phyloP scores from a whole-genome alignment of 2,113 vertebrate genomes.

The Axis porcinus region DNA sequence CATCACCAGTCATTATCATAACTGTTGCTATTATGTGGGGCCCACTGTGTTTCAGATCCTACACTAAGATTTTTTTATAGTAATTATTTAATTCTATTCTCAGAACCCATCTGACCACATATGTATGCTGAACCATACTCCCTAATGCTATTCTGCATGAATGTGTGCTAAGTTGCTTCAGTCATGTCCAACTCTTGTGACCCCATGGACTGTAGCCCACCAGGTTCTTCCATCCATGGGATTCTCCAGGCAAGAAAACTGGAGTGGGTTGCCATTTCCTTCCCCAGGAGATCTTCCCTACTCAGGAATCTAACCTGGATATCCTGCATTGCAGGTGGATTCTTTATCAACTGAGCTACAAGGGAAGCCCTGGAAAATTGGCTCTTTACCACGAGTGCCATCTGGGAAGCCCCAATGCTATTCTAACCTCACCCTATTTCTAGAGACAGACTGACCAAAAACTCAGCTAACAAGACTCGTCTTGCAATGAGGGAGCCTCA shows the following conservation, averaged over 20 bases:
- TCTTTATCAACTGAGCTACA: background rate
- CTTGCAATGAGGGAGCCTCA: background rate
- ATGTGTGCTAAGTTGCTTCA: background rate
- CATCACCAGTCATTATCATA: background rate
- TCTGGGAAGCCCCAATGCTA: background rate
- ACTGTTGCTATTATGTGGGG: background rate
- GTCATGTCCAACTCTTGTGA: background rate
- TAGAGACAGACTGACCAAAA: background rate
- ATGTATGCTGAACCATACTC: background rate
- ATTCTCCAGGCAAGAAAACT: background rate
- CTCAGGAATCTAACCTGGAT: background rate
- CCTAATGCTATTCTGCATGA: background rate
- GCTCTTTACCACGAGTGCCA: background rate
- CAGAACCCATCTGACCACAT: background rate
- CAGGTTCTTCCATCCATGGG: background rate
- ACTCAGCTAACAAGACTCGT: background rate
- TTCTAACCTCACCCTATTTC: background rate
- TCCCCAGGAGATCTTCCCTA: background rate
- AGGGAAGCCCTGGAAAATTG: background rate
- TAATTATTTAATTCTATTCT: background rate
- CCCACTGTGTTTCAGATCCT: background rate
- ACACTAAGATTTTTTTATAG: background rate
- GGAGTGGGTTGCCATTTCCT: background rate
- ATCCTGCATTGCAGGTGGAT: background rate
- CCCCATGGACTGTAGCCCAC: background rate